Base-by-base conservation (phyloP, 2,888 invertebrate genomes). In the Sarcophaga subvicina region DNA sequence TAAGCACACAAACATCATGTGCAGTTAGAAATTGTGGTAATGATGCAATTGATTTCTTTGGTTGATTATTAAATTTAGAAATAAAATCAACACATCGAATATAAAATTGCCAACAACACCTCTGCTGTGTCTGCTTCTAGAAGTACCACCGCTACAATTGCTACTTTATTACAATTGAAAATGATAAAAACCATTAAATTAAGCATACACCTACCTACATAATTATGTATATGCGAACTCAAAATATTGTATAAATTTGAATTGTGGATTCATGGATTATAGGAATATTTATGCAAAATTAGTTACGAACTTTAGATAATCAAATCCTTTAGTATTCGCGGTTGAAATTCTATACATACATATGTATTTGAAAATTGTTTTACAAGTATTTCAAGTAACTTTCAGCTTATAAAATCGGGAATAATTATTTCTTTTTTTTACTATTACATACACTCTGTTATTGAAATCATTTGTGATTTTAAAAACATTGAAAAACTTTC, bases 1-100 rank as follows among this genome's bases (percentile, higher is more conserved):
- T 62, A 20, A 78, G 8, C 49, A 77, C 54, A 67, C 71, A 67
- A 71, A 82, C 76, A 82, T 87, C 82, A 85, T 76, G 66, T 80
- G 78, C 86, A 83, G 80, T 80, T 83, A 72, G 87, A 27, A 79
- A 84, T 86, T 88, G 88, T 62, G 88, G 88, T 86, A 83, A 86
- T 82, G 87, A 87, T 87, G 85, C 85, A 87, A 87, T 87, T 87
- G 87, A 87, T 85, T 87, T 87, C 81, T 79, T 82, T 87, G 87
- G 81, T 81, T 82, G 81, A 79, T 85, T 85, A 84, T 87, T 81
- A 87, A 87, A 85, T 85, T 87, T 79, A 76, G 11, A 85, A 80
- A 64, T 75, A 75, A 85, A 85, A 80, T 85, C 84, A 80, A 85
- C 80, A 66, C 73, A 83, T 75, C 10, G 47, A 66, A 66, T 60